Conservation (phyloP, 1,140 invertebrate species). For the Solen grandis region DNA sequence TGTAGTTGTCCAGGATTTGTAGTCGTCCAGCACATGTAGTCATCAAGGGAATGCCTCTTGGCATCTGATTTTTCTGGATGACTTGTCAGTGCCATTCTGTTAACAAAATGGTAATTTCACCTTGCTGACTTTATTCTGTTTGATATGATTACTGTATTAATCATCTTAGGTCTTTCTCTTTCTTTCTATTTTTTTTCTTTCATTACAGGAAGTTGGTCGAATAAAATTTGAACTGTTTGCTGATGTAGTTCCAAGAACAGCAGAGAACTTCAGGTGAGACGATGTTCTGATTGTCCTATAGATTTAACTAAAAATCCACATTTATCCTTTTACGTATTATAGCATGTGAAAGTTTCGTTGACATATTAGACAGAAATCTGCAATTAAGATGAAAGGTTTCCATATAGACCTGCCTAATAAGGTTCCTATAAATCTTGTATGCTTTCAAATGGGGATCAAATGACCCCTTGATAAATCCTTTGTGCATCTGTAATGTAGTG, state of each 20-base stretch:
- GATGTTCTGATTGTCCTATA: too few species aligned
- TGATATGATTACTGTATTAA: neutral
- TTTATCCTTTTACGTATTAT: too few species aligned
- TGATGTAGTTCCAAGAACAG: constrained; percentile 97
- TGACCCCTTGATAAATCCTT: too few species aligned
- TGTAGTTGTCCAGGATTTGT: too few species aligned
- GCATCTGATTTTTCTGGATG: neutral
- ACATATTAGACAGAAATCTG: too few species aligned
- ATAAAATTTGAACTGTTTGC: constrained; percentile 98
- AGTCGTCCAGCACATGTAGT: neutral
- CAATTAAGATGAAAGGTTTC: too few species aligned
- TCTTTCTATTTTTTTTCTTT: constrained; percentile 43
- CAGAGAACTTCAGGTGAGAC: constrained; percentile 94
- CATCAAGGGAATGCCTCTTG: neutral
- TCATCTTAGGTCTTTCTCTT: neutral
- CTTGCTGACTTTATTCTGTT: neutral
- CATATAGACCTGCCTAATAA: too few species aligned
- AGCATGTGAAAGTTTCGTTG: too few species aligned
- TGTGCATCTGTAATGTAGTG: too few species aligned
- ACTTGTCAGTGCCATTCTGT: neutral
- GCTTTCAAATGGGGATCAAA: too few species aligned
- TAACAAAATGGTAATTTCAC: neutral
- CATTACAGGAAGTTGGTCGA: constrained; percentile 90
- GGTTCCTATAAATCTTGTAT: too few species aligned
- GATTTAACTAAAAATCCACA: too few species aligned